phyloP scores from a whole-genome alignment of 2,888 invertebrate species.

The Polietes domitor region DNA sequence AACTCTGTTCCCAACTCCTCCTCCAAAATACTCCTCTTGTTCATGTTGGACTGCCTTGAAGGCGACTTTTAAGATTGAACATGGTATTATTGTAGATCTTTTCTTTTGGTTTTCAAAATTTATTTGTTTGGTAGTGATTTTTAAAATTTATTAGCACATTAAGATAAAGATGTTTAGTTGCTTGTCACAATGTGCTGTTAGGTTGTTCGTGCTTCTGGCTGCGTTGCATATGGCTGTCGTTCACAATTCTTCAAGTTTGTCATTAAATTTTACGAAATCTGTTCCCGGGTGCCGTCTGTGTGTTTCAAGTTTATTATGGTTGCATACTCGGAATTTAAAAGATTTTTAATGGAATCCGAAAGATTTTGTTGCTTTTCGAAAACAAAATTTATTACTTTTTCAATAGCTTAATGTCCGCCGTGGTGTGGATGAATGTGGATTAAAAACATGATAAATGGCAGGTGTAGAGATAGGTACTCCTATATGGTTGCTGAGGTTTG shows the following conservation, averaged over 20 bases:
- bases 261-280: conserved; percentile 52
- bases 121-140: conserved; percentile 75
- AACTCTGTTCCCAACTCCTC: conserved; percentile 21
- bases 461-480: not conserved
- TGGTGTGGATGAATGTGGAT: not conserved
- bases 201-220: not conserved
- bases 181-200: conserved; percentile 56
- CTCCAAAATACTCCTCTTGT: conserved; percentile 40
- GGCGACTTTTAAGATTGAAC: conserved; percentile 46
- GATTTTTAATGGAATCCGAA: conserved; percentile 56
- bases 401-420: not conserved
- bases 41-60: conserved; percentile 44
- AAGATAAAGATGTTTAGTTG: conserved; percentile 74
- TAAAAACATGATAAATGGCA: not conserved
- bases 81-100: conserved; percentile 21
- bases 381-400: conserved; percentile 49
- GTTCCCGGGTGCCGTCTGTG: conserved; percentile 20
- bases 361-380: conserved; percentile 26
- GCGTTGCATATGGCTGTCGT: not conserved
- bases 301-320: conserved; percentile 57
- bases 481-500: not conserved
- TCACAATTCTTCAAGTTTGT: conserved; percentile 34
- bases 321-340: conserved; percentile 49
- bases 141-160: conserved; percentile 79
- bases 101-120: conserved; percentile 72